Conservation (phyloP, 2,113 vertebrate genomes). For the Archocentrus centrarchus region DNA sequence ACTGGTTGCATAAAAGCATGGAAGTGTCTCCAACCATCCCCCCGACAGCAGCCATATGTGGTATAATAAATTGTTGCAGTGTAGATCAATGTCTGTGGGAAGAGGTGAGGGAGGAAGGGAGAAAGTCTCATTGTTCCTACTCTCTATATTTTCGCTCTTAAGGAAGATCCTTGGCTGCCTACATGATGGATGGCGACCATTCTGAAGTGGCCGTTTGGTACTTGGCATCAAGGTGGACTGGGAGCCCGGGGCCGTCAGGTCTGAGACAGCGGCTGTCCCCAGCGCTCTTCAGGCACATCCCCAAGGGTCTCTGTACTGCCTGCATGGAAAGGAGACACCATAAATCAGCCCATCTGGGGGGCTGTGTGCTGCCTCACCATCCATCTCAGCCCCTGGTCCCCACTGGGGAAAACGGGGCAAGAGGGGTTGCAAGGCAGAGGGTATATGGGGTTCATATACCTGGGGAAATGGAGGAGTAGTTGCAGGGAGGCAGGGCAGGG, state of each 20-base stretch:
- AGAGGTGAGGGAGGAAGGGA: conserved; percentile 42
- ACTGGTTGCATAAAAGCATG: conserved; percentile 45
- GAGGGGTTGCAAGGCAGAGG: conserved; percentile 60
- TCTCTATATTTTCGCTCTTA: conserved; percentile 67
- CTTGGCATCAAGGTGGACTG: conserved; percentile 85
- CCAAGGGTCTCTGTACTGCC: conserved; percentile 82
- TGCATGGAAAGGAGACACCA: conserved; percentile 87
- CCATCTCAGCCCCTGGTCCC: conserved; percentile 82
- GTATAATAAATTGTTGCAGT: conserved; percentile 75
- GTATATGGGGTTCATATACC: conserved; percentile 58
- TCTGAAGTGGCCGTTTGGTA: conserved; percentile 85
- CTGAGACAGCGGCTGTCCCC: conserved; percentile 82
- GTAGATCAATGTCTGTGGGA: conserved; percentile 76
- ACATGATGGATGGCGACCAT: conserved; percentile 89
- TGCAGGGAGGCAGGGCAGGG: conserved; percentile 35
- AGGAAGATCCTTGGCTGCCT: conserved; percentile 85
- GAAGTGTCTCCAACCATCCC: conserved; percentile 44
- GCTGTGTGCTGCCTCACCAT: conserved; percentile 81
- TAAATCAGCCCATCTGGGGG: conserved; percentile 91
- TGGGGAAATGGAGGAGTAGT: conserved; percentile 47
- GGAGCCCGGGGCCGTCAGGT: conserved; percentile 84
- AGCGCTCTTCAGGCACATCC: conserved; percentile 84
- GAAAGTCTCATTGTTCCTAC: conserved; percentile 71
- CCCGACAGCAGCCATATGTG: conserved; percentile 60
- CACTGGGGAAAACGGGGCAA: conserved; percentile 78